A percentile compares a stretch with the other conserved stretches of the same genome.
These are phyloP conservation scores for Hydrophis major DNA, from an alignment of 2,797 vertebrate genomes.

Conservation along the genomic window DNA sequence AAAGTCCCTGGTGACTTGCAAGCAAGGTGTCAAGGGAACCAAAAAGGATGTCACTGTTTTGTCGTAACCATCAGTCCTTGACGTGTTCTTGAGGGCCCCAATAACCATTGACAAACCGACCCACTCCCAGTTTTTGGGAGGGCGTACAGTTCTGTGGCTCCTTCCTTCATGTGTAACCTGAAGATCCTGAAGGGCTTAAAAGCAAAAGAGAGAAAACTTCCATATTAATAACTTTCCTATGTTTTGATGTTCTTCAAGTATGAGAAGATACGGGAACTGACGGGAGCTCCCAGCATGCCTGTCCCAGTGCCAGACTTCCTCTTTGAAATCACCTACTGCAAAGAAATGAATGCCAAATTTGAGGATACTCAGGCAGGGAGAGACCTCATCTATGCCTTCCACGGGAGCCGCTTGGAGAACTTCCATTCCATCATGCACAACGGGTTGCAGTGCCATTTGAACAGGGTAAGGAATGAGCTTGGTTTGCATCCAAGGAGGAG, in stretches of 20 bases:
- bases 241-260: slow-evolving; percentile 75
- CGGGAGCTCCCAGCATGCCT: slow-evolving; percentile 73
- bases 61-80: neutral
- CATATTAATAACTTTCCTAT: slow-evolving; percentile 17
- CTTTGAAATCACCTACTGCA: slow-evolving; percentile 90
- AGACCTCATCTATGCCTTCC: slow-evolving; percentile 93
- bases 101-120: neutral
- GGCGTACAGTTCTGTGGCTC: neutral
- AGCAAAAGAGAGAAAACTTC: neutral
- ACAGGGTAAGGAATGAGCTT: slow-evolving; percentile 74
- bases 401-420: slow-evolving; percentile 95
- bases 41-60: neutral
- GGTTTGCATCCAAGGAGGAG: too few relatives aligned
- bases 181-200: neutral
- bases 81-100: neutral
- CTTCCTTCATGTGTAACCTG: neutral
- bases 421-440: slow-evolving; percentile 98
- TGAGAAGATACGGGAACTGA: slow-evolving; percentile 83
- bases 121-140: neutral
- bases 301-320: slow-evolving; percentile 89
- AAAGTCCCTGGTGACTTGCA: neutral
- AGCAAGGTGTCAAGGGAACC: neutral
- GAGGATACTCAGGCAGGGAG: slow-evolving; percentile 83
- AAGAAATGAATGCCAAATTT: slow-evolving; percentile 86
- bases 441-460: slow-evolving; percentile 94